Evolutionary conservation across 2,113 vertebrate genomes (phyloP).

Genomic region (Oreochromis niloticus): DNA sequence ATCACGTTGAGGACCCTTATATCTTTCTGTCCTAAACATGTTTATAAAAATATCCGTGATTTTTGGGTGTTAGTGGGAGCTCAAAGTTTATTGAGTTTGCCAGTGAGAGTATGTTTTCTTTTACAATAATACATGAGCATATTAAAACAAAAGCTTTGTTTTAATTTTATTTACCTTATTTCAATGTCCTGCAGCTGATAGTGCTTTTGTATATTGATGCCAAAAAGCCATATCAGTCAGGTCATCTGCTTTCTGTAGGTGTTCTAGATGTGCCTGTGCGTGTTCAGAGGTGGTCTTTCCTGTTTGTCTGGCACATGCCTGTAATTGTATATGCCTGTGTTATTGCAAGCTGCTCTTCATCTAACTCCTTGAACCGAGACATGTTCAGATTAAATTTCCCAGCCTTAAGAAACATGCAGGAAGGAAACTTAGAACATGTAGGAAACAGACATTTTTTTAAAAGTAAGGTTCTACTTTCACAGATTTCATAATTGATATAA

Average conservation of each 20-base stretch:
- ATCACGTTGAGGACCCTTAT: neutral
- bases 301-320: constrained; percentile 28
- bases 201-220: neutral
- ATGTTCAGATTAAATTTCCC: neutral
- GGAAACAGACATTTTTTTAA: neutral
- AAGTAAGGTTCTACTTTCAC: neutral
- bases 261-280: neutral
- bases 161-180: neutral
- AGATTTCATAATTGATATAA: neutral
- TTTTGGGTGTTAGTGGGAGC: neutral
- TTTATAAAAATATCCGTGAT: neutral
- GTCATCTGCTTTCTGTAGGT: neutral
- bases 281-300: constrained; percentile 44
- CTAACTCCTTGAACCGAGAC: neutral
- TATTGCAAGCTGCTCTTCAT: neutral
- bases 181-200: neutral
- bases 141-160: neutral
- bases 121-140: neutral
- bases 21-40: neutral
- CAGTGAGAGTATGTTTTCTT: neutral
- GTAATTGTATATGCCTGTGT: constrained; percentile 9
- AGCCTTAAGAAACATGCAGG: neutral
- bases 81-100: neutral
- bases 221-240: neutral
- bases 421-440: neutral